Base-by-base conservation (phyloP, 2,113 vertebrate genomes). In the Ctenodactylus gundi region DNA sequence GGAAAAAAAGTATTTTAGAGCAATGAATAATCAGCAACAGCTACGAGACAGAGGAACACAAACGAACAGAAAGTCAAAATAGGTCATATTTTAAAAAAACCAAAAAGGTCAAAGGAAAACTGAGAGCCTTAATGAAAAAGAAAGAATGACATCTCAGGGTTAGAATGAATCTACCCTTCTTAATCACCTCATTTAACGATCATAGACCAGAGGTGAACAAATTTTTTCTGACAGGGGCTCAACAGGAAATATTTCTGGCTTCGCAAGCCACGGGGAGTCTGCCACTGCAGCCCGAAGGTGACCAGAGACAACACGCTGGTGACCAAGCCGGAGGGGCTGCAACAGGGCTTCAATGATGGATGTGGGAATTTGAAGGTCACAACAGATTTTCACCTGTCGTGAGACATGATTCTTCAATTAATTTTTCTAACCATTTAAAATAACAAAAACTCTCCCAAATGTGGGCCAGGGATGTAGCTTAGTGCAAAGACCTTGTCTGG, bases 401-500 rank as follows among this genome's bases (percentile, higher is more conserved):
- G 46, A 93, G 85, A 80, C 53, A 72, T 12, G 67, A 41, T 57
- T 70, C 53, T 80, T 75, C 31, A 31, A 65, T 88, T 44, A 64
- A 46, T 44, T 46, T n/a, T 88, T 73, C 94, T 31, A 76, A 77
- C 20, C 49, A 77, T 60, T 93, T 85, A 77, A 88, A 87, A 64
- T 55, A 49, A 57, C 67, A 82, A 94, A 88, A 96, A 65, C n/a
- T n/a, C n/a, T n/a, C n/a, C n/a, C n/a, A n/a, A n/a, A n/a, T n/a
- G n/a, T n/a, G n/a, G n/a, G n/a, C n/a, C n/a, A n/a, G n/a, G n/a
- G n/a, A n/a, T n/a, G n/a, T n/a, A n/a, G n/a, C n/a, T n/a, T n/a
- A n/a, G n/a, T n/a, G n/a, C n/a, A n/a, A n/a, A n/a, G n/a, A n/a
- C n/a, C n/a, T n/a, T n/a, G n/a, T n/a, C n/a, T n/a, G n/a, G n/a